Conservation (phyloP, 2,797 vertebrate genomes). For the Crenichthys baileyi region DNA sequence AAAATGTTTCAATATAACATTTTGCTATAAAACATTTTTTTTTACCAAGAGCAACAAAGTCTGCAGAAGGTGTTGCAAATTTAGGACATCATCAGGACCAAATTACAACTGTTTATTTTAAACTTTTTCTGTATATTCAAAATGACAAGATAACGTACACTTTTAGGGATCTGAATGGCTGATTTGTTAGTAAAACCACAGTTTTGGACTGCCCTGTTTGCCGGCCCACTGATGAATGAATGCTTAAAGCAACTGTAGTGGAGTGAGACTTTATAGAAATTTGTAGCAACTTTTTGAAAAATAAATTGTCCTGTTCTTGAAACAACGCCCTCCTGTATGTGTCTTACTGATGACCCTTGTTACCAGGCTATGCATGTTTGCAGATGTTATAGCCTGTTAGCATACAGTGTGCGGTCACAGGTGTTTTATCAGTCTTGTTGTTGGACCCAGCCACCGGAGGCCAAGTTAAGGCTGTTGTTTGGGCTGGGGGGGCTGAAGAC, state of each 20-base stretch:
- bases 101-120: not conserved
- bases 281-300: slow-evolving; percentile 46
- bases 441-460: slow-evolving; percentile 56
- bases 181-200: slow-evolving; percentile 9
- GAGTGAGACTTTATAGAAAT: slow-evolving; percentile 20
- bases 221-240: slow-evolving; percentile 10
- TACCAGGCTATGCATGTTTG: slow-evolving; percentile 28
- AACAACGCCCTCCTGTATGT: slow-evolving; percentile 6
- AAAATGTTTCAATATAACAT: not conserved
- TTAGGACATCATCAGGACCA: not conserved
- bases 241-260: slow-evolving; percentile 12
- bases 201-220: not conserved
- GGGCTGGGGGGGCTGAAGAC: slow-evolving; percentile 47
- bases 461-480: slow-evolving; percentile 56
- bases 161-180: slow-evolving; percentile 3
- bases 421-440: slow-evolving; percentile 59
- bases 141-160: not conserved
- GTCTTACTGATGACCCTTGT: slow-evolving; percentile 32
- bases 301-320: slow-evolving; percentile 43
- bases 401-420: slow-evolving; percentile 50
- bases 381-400: slow-evolving; percentile 42
- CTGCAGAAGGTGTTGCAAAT: not conserved
- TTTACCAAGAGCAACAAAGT: not conserved
- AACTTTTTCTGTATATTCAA: not conserved
- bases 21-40: not conserved